These are phyloP conservation scores for Phocoena sinus DNA, from an alignment of 2,113 vertebrate species.

Conservation along the genomic window DNA sequence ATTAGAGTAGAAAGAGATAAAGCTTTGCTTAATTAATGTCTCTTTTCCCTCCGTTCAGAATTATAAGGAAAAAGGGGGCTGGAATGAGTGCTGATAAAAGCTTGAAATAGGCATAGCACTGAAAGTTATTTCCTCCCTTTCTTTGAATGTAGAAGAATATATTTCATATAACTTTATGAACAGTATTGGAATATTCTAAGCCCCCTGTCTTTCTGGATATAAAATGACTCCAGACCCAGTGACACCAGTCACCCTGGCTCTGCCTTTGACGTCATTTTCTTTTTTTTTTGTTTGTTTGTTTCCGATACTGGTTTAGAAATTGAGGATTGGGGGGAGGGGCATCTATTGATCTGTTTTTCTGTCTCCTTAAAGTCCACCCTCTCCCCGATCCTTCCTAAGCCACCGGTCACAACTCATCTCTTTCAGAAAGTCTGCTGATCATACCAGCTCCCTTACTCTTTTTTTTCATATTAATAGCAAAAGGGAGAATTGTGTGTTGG, in stretches of 20 bases:
- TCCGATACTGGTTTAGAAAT: not conserved
- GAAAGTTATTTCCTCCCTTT: conserved; percentile 51
- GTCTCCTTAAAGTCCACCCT: not conserved
- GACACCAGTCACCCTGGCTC: rapidly evolving
- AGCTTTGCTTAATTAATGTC: conserved; percentile 83
- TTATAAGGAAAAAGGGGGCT: conserved; percentile 63
- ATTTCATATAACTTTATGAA: not conserved
- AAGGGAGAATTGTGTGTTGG: not conserved
- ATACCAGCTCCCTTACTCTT: rapidly evolving
- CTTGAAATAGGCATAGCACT: conserved; percentile 58
- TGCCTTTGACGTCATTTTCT: not conserved
- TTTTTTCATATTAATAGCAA: not conserved
- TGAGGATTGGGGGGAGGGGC: rapidly evolving
- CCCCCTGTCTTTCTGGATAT: not conserved
- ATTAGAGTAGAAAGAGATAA: conserved; percentile 83
- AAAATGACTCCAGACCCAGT: not conserved
- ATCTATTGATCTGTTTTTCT: not conserved
- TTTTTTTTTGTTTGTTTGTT: not conserved
- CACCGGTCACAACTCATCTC: not conserved
- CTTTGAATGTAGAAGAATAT: not conserved
- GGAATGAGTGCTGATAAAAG: conserved; percentile 80
- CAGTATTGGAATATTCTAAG: not conserved
- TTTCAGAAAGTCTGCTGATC: not conserved
- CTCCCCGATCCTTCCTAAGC: not conserved
- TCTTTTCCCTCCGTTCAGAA: conserved; percentile 81